Evolutionary conservation across 2,888 invertebrate genomes (phyloP), one percentile per base, ranked within the genome.

Genomic region (Chalcosyrphus nemorum): DNA sequence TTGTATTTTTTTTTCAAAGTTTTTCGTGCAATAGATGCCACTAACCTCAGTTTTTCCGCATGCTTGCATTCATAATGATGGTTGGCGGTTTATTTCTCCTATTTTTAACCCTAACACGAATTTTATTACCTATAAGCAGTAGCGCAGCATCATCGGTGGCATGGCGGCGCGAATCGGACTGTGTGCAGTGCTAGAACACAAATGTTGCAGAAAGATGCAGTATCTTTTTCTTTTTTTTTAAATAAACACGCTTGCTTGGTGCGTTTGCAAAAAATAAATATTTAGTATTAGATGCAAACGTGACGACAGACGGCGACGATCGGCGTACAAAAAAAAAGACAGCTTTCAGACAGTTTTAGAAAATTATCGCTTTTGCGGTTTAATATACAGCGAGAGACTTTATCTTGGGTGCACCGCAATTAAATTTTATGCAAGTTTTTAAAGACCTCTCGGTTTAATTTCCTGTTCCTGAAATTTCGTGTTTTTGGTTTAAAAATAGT

Each of bases 151-250:
- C 7, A 7, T 21, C 11, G 19, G 24, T 15, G n/a, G 2, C 9
- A 11, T 6, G 13, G 29, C 29, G 32, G 32, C 32, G 2, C 32
- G 2, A 4, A 24, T 24, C 2, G 24, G 24, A 4, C 45, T n/a
- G 15, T 9, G 32, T 2, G 29, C 50, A 72, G 82, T 80, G 80
- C 70, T 82, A 74, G 68, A 68, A 56, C 54, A 61, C 66, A 78
- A 77, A 82, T 82, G 66, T 78, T 82, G 80, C 80, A 75, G 80
- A 84, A 75, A 80, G 74, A 84, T 84, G 80, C 70, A 63, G 74
- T 65, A 66, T 61, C 47, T 78, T 63, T 35, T 74, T 52, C 74
- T 65, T 71, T 61, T 56, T 78, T 63, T 35, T 74, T 52, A 78
- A 80, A 84, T 84, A 84, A 84, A 80, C 80, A 78, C 70, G 65